Base-by-base conservation (phyloP, 2,797 vertebrate species). In the Glyptemys insculpta region DNA sequence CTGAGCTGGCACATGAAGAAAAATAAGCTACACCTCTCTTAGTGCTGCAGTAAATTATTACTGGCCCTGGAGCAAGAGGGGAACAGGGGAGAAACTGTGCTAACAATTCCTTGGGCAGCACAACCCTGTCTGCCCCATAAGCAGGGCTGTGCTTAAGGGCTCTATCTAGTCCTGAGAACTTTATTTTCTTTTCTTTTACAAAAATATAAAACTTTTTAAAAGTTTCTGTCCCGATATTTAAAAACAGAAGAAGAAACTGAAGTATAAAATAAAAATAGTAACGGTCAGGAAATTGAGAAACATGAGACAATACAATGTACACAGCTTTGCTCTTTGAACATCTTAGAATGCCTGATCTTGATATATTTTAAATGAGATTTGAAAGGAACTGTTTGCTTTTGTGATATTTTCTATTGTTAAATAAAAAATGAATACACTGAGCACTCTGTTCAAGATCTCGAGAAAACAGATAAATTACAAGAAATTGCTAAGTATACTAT, bases 291-390 rank as follows among this genome's bases (percentile, higher is more conserved):
- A 87, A 41, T 53, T 88, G 91, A 41, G 91, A 95, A 97, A 97
- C 91, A 91, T 95, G 95, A 96, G 88, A 80, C 88, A 92, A 94
- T 92, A 92, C 78, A 96, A 95, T 90, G 81, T 44, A 76, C 27
- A 94, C 62, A 95, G 83, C 57, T 97, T 94, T 95, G 88, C 93
- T 93, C 93, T 95, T 90, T 90, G 89, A 92, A 87, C 83, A 96
- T 72, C 59, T 53, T 94, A 91, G 19, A 90, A 23, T 92, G 86
- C 92, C 93, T 86, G 86, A 88, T 44, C 19, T 79, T 96, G 89
- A 93, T 92, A 90, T 91, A 95, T 92, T 94, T 94, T 86, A 79
- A 57, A 72, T 91, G 89, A 96, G 87, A 87, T 87, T 82, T 95
- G 86, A 79, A 85, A 92, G 88, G 74, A 92, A 65, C 95, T 87